Conservation (phyloP, 2,113 vertebrate species). For the Crotalus horridus region DNA sequence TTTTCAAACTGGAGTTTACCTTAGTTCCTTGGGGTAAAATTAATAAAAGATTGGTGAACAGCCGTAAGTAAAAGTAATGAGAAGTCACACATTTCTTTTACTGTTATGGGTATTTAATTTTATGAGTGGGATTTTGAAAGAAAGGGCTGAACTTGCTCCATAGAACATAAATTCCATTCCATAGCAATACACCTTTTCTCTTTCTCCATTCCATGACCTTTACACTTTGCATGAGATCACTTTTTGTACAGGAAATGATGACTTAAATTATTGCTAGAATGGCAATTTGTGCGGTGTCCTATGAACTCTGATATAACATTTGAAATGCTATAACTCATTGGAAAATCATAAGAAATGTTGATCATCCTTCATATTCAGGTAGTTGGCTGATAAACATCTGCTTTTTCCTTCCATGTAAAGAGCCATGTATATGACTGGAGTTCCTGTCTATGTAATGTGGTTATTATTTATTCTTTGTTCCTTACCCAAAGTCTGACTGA, state of each 20-base stretch:
- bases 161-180: conserved; percentile 35
- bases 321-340: background rate
- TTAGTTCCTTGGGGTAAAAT: conserved; percentile 58
- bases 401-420: background rate
- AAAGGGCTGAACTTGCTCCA: conserved; percentile 39
- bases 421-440: background rate
- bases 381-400: rapidly evolving
- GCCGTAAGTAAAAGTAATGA: conserved; percentile 52
- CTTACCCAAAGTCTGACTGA: conserved; percentile 44
- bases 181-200: background rate
- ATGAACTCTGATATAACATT: background rate
- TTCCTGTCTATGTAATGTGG: background rate
- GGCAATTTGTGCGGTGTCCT: background rate
- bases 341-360: conserved; percentile 1
- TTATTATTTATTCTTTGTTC: conserved; percentile 45
- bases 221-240: conserved; percentile 3
- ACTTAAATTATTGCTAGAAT: conserved; percentile 13
- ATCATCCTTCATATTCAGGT: conserved; percentile 15
- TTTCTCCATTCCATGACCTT: conserved; percentile 2
- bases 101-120: conserved; percentile 29
- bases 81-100: conserved; percentile 50
- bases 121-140: conserved; percentile 47
- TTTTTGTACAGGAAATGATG: conserved; percentile 17
- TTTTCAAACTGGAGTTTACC: conserved; percentile 50
- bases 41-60: conserved; percentile 55